Evolutionary conservation across 2,797 vertebrate species (phyloP), one percentile per base, ranked within the genome.

Genomic region (Gymnodraco acuticeps): DNA sequence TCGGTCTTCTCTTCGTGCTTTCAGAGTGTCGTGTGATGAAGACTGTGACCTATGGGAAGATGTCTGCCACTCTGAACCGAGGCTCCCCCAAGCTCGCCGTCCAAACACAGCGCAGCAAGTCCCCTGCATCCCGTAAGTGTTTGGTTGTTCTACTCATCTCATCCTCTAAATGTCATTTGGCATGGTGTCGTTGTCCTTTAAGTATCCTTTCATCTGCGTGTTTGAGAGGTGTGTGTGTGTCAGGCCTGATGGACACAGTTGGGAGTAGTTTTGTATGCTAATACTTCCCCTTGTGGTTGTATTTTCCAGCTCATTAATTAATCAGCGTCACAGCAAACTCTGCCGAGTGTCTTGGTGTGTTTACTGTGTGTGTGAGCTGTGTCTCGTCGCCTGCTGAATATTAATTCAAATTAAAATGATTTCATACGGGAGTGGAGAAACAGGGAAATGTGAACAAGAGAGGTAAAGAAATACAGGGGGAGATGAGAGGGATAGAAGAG

Each of bases 21-120:
- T 51, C 87, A 98, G 97, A 98, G 92, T 96, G 96, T 89, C 96
- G 97, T 23, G 92, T 96, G 78, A 96, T 98, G 94, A 97, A 96
- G 92, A 96, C 96, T 9, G 95, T 96, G 90, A 96, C 93, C 80
- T 97, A 97, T 89, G 96, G 96, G 81, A 98, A 96, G 94, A 96
- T 97, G 92, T 94, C 96, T 47, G 94, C 93, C 0, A 94, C 95
- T 50, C 90, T 96, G 77, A 95, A 83, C 83, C 92, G 96, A 75
- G 89, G 92, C 86, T 94, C 95, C 75, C 96, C 95, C 42, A 96
- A 94, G 92, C 95, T 94, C 31, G 92, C 94, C 0, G 90, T 95
- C 59, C 96, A 96, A 15, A 95, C 96, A 15, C 82, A 92, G 64
- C 95, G 95, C 92, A 97, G 96, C 96, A 98, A 98, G 89, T 98